Base-by-base conservation (phyloP, 2,797 vertebrate genomes). In the Gymnothorax javanicus region DNA sequence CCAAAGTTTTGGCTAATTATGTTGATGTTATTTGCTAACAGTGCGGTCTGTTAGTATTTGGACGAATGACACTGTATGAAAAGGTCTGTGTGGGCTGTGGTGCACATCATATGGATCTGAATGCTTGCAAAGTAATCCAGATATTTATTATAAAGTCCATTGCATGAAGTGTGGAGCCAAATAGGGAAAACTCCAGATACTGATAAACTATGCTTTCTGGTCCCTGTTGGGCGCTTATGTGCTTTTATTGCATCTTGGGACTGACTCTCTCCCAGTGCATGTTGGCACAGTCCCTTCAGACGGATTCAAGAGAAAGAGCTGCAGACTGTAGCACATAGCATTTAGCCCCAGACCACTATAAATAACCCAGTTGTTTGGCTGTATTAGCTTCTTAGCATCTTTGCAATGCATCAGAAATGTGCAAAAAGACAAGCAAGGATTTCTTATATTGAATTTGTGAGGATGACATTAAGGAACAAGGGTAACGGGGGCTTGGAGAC, bases 391-490 rank as follows among this genome's bases (percentile, higher is more conserved):
- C 81, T 23, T 25, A 33, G 82, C 57, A 27, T 60, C 15, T 33
- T 64, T 25, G 25, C 58, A 23, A 23, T 3, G 15, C 27, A 15
- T 58, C n/a, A 58, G 27, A 17, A 62, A 64, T 62, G 59, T 25
- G 64, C 82, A 84, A 23, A 20, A 8, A 50, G 82, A 59, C 25
- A 8, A 17, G 27, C 17, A 11, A 59, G 56, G 81, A 33, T 57
- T 58, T 58, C 23, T 27, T 82, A 27, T 79, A 54, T 54, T 79
- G 75, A 20, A 79, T 52, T 79, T 54, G 75, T 79, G 75, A 79
- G 75, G 75, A 52, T 54, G 75, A 50, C 75, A 23, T 82, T 58
- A 82, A 82, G 77, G 25, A 58, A 58, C 54, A 82, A 82, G 81
- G 81, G 54, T 82, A 58, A 82, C 54, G 27, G 23, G 77, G n/a